Conservation (phyloP, 2,113 vertebrate genomes). For the Microtus ochrogaster region DNA sequence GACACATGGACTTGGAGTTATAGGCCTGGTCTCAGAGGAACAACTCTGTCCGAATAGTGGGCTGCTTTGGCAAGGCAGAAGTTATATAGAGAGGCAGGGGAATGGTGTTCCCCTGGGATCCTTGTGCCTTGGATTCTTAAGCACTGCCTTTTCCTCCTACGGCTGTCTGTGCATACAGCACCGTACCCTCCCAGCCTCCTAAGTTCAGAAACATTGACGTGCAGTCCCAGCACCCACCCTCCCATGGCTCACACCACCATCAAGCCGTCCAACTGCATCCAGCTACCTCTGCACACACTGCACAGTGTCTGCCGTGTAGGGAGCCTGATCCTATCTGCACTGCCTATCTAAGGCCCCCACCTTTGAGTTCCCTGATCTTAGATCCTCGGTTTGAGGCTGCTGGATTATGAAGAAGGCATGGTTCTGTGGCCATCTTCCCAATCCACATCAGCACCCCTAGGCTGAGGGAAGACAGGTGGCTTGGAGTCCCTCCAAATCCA, state of each 20-base stretch:
- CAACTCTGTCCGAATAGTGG: neutral
- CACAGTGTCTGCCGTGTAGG: neutral
- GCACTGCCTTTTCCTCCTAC: rapidly evolving
- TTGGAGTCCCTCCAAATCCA: conserved; percentile 53
- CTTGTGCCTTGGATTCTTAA: neutral
- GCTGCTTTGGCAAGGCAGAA: too few species aligned
- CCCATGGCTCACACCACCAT: neutral
- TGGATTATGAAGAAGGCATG: neutral
- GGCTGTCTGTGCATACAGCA: too few species aligned
- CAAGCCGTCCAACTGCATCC: neutral
- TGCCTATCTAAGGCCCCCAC: neutral
- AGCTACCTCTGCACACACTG: neutral
- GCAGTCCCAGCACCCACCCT: neutral
- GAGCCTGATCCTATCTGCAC: neutral
- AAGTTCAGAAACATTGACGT: too few species aligned
- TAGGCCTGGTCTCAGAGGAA: neutral
- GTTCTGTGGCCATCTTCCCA: neutral
- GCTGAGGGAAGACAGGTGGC: conserved; percentile 46
- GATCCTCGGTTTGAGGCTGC: neutral
- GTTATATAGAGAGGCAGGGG: neutral
- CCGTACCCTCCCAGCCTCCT: neutral
- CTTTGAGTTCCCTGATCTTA: neutral
- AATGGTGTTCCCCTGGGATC: too few species aligned
- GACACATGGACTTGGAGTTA: neutral
- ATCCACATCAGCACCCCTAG: neutral